Percentiles rank a stretch among this genome's conserved stretches.
phyloP scores from a whole-genome alignment of 2,797 vertebrate genomes.

The Margarornis squamiger region DNA sequence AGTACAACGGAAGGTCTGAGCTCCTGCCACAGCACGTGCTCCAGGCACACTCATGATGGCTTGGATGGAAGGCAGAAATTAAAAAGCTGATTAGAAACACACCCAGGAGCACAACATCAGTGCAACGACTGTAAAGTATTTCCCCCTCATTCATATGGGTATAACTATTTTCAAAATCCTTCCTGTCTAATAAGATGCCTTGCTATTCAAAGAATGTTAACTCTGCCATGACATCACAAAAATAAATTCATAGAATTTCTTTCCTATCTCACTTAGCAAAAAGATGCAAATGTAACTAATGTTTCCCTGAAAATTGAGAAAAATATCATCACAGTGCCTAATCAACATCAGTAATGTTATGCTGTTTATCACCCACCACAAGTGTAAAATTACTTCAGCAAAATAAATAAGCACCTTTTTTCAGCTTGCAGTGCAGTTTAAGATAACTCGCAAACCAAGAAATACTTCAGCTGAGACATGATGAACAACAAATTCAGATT shows the following conservation, averaged over 20 bases:
- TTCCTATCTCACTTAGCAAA: slow-evolving; percentile 29
- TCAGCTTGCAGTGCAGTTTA: background rate
- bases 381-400: background rate
- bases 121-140: background rate
- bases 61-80: background rate
- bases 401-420: background rate
- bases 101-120: background rate
- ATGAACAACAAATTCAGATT: background rate
- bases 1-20: background rate
- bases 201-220: slow-evolving; percentile 33
- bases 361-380: background rate
- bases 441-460: background rate
- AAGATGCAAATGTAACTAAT: slow-evolving; percentile 57
- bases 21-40: background rate
- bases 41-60: background rate
- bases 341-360: slow-evolving; percentile 20
- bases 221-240: slow-evolving; percentile 31
- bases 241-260: slow-evolving; percentile 39
- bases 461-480: background rate
- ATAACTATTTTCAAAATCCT: slow-evolving; percentile 42
- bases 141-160: slow-evolving; percentile 28
- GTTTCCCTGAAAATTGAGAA: slow-evolving; percentile 33
- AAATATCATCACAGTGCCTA: slow-evolving; percentile 19
- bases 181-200: slow-evolving; percentile 32
- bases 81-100: slow-evolving; percentile 26